Evolutionary conservation across 2,888 invertebrate species (phyloP).

Genomic region (Patella ulyssiponensis): DNA sequence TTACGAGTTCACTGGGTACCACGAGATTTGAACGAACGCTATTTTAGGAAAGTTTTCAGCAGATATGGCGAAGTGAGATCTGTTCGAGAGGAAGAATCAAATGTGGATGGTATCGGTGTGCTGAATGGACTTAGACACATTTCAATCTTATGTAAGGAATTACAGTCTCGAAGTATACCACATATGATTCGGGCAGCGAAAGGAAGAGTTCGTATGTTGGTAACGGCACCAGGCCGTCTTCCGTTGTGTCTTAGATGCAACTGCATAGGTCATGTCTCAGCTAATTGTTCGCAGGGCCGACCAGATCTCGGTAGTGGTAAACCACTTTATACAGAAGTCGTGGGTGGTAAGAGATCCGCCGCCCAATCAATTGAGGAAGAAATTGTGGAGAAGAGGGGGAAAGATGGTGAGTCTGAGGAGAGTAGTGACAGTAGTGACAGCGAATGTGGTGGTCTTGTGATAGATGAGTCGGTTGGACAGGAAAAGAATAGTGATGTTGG

Average conservation of each 20-base stretch:
- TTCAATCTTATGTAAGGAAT: too few relatives aligned
- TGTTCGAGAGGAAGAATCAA: not conserved
- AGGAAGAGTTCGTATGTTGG: not conserved
- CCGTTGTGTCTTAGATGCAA: not conserved
- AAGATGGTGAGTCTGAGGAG: too few relatives aligned
- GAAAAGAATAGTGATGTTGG: too few relatives aligned
- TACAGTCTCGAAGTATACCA: not conserved
- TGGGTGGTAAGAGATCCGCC: too few relatives aligned
- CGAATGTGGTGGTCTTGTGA: too few relatives aligned
- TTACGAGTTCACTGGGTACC: not conserved
- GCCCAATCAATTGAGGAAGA: too few relatives aligned
- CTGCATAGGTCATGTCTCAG: not conserved
- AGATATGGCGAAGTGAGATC: too few relatives aligned
- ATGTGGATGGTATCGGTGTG: too few relatives aligned
- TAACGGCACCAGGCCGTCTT: not conserved
- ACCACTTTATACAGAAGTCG: too few relatives aligned
- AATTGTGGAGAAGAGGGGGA: not conserved
- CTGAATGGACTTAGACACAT: not conserved
- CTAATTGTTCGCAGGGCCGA: not conserved
- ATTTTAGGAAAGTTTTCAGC: not conserved
- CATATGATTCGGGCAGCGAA: not conserved
- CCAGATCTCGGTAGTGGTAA: too few relatives aligned
- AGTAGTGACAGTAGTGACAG: too few relatives aligned
- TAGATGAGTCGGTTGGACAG: too few relatives aligned
- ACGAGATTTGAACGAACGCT: rapidly evolving